Conservation (phyloP, 2,113 vertebrate genomes). For the Pimephales promelas region DNA sequence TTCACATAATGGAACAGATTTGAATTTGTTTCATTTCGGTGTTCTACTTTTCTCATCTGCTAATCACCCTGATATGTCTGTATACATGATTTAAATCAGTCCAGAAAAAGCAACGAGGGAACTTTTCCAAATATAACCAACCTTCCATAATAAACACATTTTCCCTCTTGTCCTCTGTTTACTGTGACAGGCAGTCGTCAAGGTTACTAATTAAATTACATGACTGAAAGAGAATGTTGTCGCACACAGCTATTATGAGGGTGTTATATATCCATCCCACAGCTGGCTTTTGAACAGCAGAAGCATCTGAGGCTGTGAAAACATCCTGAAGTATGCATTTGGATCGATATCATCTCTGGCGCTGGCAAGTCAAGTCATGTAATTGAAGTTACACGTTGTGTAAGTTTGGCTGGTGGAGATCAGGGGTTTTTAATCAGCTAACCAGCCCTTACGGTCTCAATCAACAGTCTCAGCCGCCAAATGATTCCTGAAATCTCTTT, state of each 20-base stretch:
- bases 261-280: slow-evolving; percentile 4
- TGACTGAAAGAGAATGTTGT: slow-evolving; percentile 16
- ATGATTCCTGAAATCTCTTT: not conserved
- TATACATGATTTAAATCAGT: not conserved
- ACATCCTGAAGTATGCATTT: not conserved
- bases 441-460: slow-evolving; percentile 15
- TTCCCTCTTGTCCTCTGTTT: slow-evolving; percentile 7
- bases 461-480: not conserved
- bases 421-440: slow-evolving; percentile 42
- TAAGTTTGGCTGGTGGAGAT: not conserved
- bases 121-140: slow-evolving; percentile 7
- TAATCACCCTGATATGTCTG: slow-evolving; percentile 16
- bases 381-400: slow-evolving; percentile 21
- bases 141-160: slow-evolving; percentile 5
- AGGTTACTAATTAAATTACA: slow-evolving; percentile 7
- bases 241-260: not conserved
- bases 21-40: slow-evolving; percentile 20
- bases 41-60: slow-evolving; percentile 1
- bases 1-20: slow-evolving; percentile 19
- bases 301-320: not conserved
- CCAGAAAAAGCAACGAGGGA: not conserved
- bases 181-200: not conserved
- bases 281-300: not conserved
- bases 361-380: not conserved
- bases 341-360: slow-evolving; percentile 16